Evolutionary conservation across 2,888 invertebrate genomes (phyloP).

Genomic region (Aphrophora alni): DNA sequence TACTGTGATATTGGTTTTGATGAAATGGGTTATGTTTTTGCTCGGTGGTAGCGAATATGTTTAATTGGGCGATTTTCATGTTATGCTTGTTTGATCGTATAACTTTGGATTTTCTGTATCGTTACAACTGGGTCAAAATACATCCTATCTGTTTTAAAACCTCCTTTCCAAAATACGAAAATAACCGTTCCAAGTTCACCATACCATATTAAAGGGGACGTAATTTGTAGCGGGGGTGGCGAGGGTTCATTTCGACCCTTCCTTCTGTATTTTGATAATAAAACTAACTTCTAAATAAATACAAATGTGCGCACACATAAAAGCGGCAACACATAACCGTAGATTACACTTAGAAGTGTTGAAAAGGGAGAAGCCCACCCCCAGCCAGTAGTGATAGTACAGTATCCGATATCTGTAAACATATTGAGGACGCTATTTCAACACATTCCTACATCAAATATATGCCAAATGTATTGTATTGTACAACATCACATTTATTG

Average conservation of each 20-base stretch:
- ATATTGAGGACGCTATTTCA: neutral
- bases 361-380: neutral
- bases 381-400: neutral
- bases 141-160: too few species aligned
- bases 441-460: neutral
- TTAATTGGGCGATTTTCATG: too few species aligned
- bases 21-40: too few species aligned
- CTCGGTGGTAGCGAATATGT: too few species aligned
- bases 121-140: too few species aligned
- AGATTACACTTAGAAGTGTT: neutral
- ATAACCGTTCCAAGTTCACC: neutral
- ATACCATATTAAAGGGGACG: neutral
- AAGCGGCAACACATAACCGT: neutral
- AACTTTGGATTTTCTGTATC: too few species aligned
- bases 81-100: too few species aligned
- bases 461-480: neutral
- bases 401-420: neutral
- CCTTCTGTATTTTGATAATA: neutral
- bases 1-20: too few species aligned
- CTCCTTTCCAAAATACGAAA: neutral
- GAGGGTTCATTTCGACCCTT: neutral
- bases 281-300: constrained; percentile 9
- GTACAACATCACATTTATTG: neutral
- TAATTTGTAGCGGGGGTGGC: neutral
- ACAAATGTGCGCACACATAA: neutral